Conservation (phyloP, 2,888 invertebrate genomes). For the Helobdella robusta region DNA sequence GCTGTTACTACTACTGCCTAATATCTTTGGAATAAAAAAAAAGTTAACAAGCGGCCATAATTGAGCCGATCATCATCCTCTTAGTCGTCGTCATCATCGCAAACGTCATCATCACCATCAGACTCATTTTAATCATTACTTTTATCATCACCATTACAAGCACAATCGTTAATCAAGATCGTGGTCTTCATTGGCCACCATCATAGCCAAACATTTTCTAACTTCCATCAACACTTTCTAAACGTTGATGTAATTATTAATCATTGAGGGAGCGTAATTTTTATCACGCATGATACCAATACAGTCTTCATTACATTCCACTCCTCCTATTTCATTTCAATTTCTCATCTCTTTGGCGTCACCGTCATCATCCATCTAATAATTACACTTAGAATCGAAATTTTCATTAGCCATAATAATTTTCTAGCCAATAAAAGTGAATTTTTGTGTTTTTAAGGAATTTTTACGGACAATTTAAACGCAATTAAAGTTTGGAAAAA, state of each 20-base stretch:
- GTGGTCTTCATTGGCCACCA: not conserved
- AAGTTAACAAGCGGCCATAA: too few species aligned
- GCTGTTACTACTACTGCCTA: too few species aligned
- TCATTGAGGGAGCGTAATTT: not conserved
- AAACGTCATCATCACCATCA: too few species aligned
- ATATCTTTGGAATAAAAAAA: too few species aligned
- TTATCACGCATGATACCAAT: not conserved
- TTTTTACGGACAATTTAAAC: too few species aligned
- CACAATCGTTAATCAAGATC: not conserved
- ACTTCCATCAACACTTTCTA: not conserved
- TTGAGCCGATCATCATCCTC: too few species aligned
- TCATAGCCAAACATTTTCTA: not conserved
- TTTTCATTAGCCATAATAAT: too few species aligned
- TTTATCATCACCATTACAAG: conserved; percentile 5
- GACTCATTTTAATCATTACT: not conserved
- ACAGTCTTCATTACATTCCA: too few species aligned
- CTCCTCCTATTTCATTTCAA: not conserved
- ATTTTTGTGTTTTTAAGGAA: too few species aligned
- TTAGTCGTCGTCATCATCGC: not conserved
- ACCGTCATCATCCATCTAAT: not conserved
- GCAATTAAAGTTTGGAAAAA: too few species aligned
- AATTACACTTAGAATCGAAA: not conserved
- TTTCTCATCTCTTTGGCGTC: not conserved
- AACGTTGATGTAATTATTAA: not conserved
- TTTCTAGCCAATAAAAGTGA: too few species aligned